Conservation (phyloP, 2,888 invertebrate species). For the Ashinkailepas kermadecensis region DNA sequence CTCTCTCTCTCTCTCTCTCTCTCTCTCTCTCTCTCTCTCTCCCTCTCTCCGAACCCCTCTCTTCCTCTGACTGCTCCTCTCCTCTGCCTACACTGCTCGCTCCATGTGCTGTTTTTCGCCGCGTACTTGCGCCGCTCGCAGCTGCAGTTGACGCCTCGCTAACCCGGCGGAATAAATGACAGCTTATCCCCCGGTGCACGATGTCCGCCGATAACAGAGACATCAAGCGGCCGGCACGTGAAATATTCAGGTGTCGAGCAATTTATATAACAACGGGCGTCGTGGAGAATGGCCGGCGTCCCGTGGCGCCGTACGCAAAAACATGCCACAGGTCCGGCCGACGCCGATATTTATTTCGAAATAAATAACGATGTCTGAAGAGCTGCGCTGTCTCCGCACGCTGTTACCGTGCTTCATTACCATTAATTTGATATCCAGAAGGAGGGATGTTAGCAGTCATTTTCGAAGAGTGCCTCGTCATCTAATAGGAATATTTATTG, state of each 20-base stretch:
- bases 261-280: conserved; percentile 15
- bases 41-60: background rate
- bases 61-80: background rate
- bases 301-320: background rate
- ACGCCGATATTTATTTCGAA: conserved; percentile 5
- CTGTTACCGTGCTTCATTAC: background rate
- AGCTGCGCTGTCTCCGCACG: background rate
- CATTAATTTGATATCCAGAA: conserved; percentile 21
- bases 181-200: background rate
- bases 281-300: background rate
- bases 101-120: too few relatives aligned
- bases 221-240: conserved; percentile 4
- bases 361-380: background rate
- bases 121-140: background rate
- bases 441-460: conserved; percentile 20
- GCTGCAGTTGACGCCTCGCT: background rate
- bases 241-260: conserved; percentile 21
- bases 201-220: conserved; percentile 11
- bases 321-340: background rate
- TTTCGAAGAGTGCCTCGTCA: background rate
- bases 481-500: conserved; percentile 20
- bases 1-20: background rate
- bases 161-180: conserved; percentile 5
- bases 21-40: background rate
- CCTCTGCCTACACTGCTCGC: background rate